Conservation (phyloP, 2,797 vertebrate species). For the Rhinella marina region DNA sequence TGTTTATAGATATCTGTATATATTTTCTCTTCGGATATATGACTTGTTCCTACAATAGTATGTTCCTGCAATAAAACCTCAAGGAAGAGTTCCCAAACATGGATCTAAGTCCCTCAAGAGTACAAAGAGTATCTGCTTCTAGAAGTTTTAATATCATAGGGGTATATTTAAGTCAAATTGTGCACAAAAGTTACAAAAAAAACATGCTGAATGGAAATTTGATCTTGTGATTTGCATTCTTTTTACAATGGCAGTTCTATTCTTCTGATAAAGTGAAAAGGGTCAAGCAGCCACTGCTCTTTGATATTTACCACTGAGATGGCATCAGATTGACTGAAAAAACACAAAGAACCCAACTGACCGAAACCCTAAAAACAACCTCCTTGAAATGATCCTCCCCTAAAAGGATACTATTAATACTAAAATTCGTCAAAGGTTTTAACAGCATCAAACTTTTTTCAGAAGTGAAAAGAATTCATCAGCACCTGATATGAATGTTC, state of each 20-base stretch:
- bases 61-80: conserved; percentile 27
- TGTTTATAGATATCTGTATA: conserved; percentile 43
- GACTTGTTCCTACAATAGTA: conserved; percentile 11
- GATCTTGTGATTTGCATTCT: background rate
- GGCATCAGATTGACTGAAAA: background rate
- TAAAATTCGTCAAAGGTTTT: background rate
- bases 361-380: background rate
- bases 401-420: background rate
- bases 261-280: background rate
- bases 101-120: background rate
- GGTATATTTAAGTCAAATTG: background rate
- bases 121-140: conserved; percentile 8
- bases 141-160: background rate
- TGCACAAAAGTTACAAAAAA: background rate
- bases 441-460: background rate
- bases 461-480: background rate
- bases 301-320: background rate
- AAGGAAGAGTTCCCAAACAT: background rate
- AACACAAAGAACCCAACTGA: background rate
- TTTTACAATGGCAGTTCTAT: background rate
- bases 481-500: background rate
- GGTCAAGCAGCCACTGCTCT: background rate
- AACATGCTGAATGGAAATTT: background rate
- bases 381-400: background rate
- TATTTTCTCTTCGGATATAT: conserved; percentile 33